Conservation (phyloP, 2,113 vertebrate genomes). For the Gopherus evgoodei region DNA sequence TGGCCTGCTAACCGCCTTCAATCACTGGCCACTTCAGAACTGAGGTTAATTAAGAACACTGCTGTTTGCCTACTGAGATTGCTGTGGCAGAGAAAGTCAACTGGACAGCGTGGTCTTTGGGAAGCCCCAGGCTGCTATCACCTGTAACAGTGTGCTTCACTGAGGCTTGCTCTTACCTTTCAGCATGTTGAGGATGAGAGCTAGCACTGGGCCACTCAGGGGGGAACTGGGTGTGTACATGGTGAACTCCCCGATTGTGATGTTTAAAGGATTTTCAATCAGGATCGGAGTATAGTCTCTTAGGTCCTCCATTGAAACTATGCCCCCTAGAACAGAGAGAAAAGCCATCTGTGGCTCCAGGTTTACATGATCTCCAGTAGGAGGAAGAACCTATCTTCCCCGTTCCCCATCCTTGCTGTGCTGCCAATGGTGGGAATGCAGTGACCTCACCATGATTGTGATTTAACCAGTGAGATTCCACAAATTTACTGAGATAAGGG, state of each 20-base stretch:
- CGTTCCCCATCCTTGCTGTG: not conserved
- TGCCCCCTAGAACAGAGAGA: conserved; percentile 86
- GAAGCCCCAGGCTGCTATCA: not conserved
- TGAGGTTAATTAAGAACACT: not conserved
- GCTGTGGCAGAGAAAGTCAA: not conserved
- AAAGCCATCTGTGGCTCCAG: not conserved
- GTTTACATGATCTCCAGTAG: not conserved
- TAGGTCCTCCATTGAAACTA: conserved; percentile 90
- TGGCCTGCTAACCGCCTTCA: not conserved
- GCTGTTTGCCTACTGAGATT: not conserved
- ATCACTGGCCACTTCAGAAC: not conserved
- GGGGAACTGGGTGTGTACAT: conserved; percentile 88
- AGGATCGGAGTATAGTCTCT: conserved; percentile 81
- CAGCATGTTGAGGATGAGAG: conserved; percentile 93
- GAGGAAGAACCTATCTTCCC: not conserved
- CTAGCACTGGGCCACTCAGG: conserved; percentile 91
- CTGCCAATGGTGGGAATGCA: not conserved
- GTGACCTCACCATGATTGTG: not conserved
- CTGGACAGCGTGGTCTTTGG: not conserved
- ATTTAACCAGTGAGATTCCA: not conserved
- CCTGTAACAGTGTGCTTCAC: not conserved
- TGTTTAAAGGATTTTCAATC: conserved; percentile 81
- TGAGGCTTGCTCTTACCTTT: conserved; percentile 78
- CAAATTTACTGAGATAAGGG: not conserved
- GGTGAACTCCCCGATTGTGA: conserved; percentile 82